phyloP scores from a whole-genome alignment of 92 coral and sea anemone species.

The Meandrina meandrites region DNA sequence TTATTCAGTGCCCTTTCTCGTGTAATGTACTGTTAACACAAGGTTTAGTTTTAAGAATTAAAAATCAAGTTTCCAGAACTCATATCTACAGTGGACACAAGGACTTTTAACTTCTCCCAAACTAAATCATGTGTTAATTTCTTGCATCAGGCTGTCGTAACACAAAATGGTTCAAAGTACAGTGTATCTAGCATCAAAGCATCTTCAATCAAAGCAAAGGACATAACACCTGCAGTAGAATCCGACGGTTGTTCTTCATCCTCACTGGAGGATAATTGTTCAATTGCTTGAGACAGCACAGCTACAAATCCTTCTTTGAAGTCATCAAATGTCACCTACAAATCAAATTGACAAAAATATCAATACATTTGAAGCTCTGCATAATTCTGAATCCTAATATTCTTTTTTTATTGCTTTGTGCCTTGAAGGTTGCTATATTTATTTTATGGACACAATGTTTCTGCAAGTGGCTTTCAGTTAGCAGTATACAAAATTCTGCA shows the following conservation, averaged over 20 bases:
- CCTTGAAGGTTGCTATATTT: too few relatives aligned
- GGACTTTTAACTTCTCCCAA: background rate
- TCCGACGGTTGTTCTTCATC: constrained; percentile 78
- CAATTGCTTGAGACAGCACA: constrained; percentile 96
- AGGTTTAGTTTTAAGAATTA: too few relatives aligned
- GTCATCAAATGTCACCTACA: constrained; percentile 94
- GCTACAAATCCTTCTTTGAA: constrained; percentile 99
- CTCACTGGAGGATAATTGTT: constrained; percentile 91
- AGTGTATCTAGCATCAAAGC: background rate
- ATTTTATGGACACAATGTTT: too few relatives aligned
- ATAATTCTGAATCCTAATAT: too few relatives aligned
- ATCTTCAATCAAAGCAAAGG: background rate
- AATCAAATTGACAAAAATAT: background rate
- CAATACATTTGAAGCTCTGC: background rate
- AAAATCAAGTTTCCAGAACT: background rate
- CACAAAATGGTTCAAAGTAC: too few relatives aligned
- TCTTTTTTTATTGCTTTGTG: too few relatives aligned
- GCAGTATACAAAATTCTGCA: too few relatives aligned
- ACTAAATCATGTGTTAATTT: background rate
- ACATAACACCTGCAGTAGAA: constrained; percentile 48
- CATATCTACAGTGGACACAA: background rate
- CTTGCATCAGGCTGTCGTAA: too few relatives aligned
- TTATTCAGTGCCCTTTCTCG: background rate
- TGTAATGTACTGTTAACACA: too few relatives aligned
- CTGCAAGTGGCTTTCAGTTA: too few relatives aligned